Evolutionary conservation across 2,888 invertebrate species (phyloP).

Genomic region (Norana najaformis): DNA sequence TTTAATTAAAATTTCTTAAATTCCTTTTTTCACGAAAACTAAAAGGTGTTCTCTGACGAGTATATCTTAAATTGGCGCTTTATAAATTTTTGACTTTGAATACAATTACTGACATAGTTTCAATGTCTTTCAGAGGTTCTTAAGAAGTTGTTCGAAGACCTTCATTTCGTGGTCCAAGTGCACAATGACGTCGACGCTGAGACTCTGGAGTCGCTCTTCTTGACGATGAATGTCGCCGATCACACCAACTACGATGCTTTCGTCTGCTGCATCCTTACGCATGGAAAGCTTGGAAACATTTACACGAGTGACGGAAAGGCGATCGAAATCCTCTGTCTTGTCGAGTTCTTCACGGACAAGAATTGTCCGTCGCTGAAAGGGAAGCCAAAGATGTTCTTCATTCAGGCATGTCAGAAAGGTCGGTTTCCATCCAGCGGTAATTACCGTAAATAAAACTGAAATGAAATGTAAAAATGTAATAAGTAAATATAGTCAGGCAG

Average conservation of each 20-base stretch:
- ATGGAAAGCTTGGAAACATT: constrained; percentile 49
- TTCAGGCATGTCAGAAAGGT: constrained; percentile 57
- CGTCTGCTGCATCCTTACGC: constrained; percentile 55
- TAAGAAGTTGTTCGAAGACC: constrained; percentile 46
- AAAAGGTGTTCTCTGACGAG: too few species aligned
- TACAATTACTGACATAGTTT: constrained; percentile 43
- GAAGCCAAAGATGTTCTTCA: too few species aligned
- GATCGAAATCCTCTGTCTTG: constrained; percentile 48
- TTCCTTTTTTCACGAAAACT: too few species aligned
- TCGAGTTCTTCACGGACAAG: constrained; percentile 47
- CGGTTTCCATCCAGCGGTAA: constrained; percentile 30
- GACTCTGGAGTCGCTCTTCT: constrained; percentile 46
- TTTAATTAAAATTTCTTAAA: too few species aligned
- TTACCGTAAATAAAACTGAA: too few species aligned
- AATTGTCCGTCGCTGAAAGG: constrained; percentile 50
- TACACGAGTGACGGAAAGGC: constrained; percentile 49
- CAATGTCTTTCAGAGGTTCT: too few species aligned
- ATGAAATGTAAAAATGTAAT: too few species aligned
- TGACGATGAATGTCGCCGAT: constrained; percentile 42
- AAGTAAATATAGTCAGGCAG: too few species aligned
- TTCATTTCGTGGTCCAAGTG: constrained; percentile 48
- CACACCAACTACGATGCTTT: constrained; percentile 53
- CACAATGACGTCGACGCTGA: constrained; percentile 47
- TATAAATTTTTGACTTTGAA: too few species aligned
- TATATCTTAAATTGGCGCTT: too few species aligned